Evolutionary conservation across 2,888 invertebrate genomes (phyloP), one percentile per base, ranked within the genome.

Genomic region (Philereme transversata): DNA sequence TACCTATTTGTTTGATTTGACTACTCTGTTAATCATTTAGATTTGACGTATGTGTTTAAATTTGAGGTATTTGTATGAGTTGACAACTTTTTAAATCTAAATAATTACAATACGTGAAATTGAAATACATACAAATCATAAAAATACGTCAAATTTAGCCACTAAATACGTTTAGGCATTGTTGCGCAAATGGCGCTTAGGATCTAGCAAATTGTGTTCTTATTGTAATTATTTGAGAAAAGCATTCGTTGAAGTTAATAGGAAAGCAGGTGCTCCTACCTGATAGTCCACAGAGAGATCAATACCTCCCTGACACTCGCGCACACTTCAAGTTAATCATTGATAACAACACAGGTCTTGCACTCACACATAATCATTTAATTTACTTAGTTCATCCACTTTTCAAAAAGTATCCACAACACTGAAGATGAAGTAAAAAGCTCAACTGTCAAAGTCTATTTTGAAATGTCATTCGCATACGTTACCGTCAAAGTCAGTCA

Each of bases 201-300:
- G 3, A 22, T 22, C 22, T 22, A 22, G 22, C 3, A 3, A 22
- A 3, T 22, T 22, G 22, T 22, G 22, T 22, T 22, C 22, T 22
- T 22, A 22, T 22, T 33, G 41, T 47, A 22, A 44, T 50, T 33
- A 41, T 48, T 48, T 10, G 22, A 11, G 40, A 51, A 40, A 54
- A 38, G 22, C 6, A 40, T 54, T 51, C 49, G 11, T 60, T 53
- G 57, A 51, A 22, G 22, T 22, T 22, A 22, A 22, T n/a, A 46
- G 53, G 48, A 64, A 65, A 67, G 36, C 65, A 69, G 65, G 57
- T 69, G 60, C 57, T 67, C 69, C 60, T 69, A 69, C 69, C 69
- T 69, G 64, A 46, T 34, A 51, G 54, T 62, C 60, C 67, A 58
- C 62, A 65, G 47, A 41, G 67, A 55, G 59, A 69, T 59, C 57